Evolutionary conservation across 2,113 vertebrate genomes (phyloP).

Genomic region (Macrotus californicus): DNA sequence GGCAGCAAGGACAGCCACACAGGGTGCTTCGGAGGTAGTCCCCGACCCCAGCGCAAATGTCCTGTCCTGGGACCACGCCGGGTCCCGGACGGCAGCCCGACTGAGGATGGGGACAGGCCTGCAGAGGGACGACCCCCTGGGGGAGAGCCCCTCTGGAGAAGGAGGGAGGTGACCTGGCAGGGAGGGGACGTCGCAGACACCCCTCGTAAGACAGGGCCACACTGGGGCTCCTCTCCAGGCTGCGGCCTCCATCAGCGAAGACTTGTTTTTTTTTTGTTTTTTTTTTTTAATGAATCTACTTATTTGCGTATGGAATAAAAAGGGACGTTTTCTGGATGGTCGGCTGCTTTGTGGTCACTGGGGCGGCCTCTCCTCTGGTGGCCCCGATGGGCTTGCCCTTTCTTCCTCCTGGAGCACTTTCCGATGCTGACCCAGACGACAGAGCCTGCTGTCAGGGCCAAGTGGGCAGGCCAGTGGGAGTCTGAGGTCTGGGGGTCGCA

Average conservation of each 20-base stretch:
- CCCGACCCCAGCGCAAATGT: background rate
- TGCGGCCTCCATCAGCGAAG: background rate
- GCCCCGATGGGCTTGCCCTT: background rate
- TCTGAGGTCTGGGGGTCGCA: fast-evolving
- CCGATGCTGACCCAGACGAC: fast-evolving
- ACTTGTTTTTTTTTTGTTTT: constrained; percentile 33
- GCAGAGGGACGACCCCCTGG: background rate
- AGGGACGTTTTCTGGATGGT: constrained; percentile 70
- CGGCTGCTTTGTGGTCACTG: constrained; percentile 23
- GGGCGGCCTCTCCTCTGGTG: background rate
- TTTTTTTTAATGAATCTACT: constrained; percentile 43
- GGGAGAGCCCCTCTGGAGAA: background rate
- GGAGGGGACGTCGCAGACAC: no score
- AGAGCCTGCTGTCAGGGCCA: background rate
- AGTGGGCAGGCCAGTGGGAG: background rate
- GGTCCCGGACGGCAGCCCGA: background rate
- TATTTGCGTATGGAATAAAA: constrained; percentile 74
- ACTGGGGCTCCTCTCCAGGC: background rate
- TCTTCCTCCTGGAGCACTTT: background rate
- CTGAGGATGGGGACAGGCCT: fast-evolving
- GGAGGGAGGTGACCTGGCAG: background rate
- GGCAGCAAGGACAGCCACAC: background rate
- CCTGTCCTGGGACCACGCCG: background rate
- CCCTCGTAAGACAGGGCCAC: fast-evolving
- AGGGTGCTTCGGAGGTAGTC: background rate